Base-by-base conservation (phyloP, 2,888 invertebrate genomes). In the Sisyra terminalis region DNA sequence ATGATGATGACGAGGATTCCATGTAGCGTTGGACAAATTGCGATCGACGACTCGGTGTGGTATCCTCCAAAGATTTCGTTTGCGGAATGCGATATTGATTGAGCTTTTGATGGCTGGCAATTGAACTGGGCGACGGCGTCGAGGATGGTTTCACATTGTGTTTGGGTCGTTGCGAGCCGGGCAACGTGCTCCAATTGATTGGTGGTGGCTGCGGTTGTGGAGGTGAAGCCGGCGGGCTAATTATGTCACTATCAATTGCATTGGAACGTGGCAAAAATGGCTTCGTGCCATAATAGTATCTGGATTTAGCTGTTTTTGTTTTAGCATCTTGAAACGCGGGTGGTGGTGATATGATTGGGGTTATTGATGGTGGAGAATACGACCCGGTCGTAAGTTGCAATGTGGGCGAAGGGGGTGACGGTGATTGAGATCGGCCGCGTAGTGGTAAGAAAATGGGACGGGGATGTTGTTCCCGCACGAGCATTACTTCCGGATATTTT, bases 311-410 rank as follows among this genome's bases (percentile, higher is more conserved):
- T 17, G 47, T 52, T 38, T 53, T 52, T 11, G 49, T 39, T 44
- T 57, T 53, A 49, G 62, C 61, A 49, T 76, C 76, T 54, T 78
- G 78, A 55, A 78, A 78, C 8, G 77, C 78, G 8, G 75, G 77
- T 1, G 78, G 78, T 8, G 78, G 78, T 11, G 78, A 78, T 38
- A 78, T 70, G 45, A 78, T 78, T 6, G 78, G 78, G 1, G 77
- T 78, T 10, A 75, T 61, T n/a, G 75, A 73, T 2, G 76, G 75
- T 29, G 75, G 75, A 1, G 75, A 73, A 36, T 61, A 60, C 0
- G 61, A 61, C 24, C 24, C 24, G 7, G 24, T 24, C 24, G 24
- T 24, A 5, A 24, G 24, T 24, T 24, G 24, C 24, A 24, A 24
- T 24, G 24, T 24, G 24, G 24, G 24, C 45, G 64, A 65, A 1